These are phyloP conservation scores for Cephalopterus ornatus DNA, from an alignment of 2,113 vertebrate genomes.

Conservation along the genomic window DNA sequence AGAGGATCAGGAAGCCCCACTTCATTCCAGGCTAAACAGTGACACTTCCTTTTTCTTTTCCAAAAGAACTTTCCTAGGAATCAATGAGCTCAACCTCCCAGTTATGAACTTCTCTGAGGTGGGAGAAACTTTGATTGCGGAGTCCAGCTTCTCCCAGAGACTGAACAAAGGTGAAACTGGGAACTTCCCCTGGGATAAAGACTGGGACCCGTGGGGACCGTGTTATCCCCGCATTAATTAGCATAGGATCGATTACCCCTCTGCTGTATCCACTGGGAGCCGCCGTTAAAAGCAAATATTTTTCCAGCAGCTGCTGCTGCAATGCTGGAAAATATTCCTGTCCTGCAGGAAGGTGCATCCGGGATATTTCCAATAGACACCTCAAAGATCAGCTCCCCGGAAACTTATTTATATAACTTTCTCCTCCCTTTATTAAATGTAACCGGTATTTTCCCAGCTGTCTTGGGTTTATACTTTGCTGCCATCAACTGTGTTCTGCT, in stretches of 20 bases:
- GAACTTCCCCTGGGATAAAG: neutral
- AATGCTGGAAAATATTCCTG: neutral
- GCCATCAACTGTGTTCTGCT: conserved; percentile 42
- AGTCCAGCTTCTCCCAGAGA: neutral
- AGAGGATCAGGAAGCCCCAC: neutral
- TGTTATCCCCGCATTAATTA: neutral
- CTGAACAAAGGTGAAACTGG: neutral
- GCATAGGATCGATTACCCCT: neutral
- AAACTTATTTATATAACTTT: neutral
- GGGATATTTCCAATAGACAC: neutral
- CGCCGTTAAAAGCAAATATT: neutral
- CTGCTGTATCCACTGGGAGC: neutral
- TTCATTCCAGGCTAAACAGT: neutral
- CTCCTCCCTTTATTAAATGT: neutral
- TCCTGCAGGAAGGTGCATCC: neutral
- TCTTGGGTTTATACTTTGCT: conserved; percentile 51
- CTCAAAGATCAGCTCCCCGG: neutral
- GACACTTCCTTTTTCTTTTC: neutral
- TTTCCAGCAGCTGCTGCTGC: neutral
- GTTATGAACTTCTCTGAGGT: rapidly evolving
- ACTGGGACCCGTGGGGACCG: neutral
- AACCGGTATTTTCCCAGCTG: neutral
- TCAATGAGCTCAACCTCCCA: neutral
- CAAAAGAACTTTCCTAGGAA: neutral
- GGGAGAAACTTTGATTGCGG: neutral